Evolutionary conservation across 2,797 vertebrate genomes (phyloP), one percentile per base, ranked within the genome.

Genomic region (Aphelocoma californica): DNA sequence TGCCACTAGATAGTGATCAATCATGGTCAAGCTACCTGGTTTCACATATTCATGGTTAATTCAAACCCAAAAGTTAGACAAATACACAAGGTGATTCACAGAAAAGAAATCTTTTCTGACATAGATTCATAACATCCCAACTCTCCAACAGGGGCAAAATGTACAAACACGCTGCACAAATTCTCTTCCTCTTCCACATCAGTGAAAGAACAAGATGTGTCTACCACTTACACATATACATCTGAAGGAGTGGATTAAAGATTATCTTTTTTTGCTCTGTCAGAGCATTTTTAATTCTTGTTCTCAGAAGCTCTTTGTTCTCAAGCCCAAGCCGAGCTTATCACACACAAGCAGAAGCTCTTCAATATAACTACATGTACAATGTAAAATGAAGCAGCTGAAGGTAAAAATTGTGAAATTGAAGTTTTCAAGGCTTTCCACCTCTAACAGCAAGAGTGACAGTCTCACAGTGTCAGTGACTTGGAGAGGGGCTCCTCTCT

Each of bases 251-350:
- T 10, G 34, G 74, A 86, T 92, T 90, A 77, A 88, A 93, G 94
- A 80, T 75, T 53, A 80, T 38, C 36, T 64, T 72, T 90, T 90
- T 74, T 60, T 64, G 18, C 53, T 87, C 74, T 75, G 54, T 77
- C 48, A 50, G 60, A 87, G 45, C 17, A n/a, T 67, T 93, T 95
- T 92, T 71, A 93, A 87, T 90, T 95, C 71, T 66, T 87, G 26
- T 53, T 91, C 71, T 93, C 78, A 93, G 87, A 86, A 88, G 34
- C 57, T 87, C 38, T 91, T 91, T 38, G 18, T 86, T 91, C 90
- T 90, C 36, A 61, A 91, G 62, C 32, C 77, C 57, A 90, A 74
- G 60, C 9, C 0, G 1, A 87, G 88, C 83, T 94, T 96, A 96
- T 95, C 94, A 90, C 53, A 67, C 48, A 51, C 4, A 4, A 74